Evolutionary conservation across 1,140 invertebrate species (phyloP).

Genomic region (Drosophila sulfurigaster): DNA sequence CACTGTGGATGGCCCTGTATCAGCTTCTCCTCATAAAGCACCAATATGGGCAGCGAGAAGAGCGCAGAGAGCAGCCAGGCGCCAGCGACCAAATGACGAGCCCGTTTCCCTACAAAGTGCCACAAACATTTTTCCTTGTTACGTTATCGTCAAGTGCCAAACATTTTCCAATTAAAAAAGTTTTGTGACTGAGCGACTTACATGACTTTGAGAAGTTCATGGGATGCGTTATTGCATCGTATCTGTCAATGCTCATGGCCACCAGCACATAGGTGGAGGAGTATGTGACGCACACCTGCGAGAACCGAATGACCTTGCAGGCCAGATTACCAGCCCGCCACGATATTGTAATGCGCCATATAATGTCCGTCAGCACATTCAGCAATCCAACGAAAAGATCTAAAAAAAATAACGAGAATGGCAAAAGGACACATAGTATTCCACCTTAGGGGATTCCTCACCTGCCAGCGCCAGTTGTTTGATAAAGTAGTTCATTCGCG

Average conservation of each 20-base stretch:
- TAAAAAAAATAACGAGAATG: slow-evolving; percentile 75
- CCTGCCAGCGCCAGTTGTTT: slow-evolving; percentile 97
- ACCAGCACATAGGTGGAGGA: slow-evolving; percentile 98
- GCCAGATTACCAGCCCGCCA: slow-evolving; percentile 95
- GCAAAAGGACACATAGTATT: not conserved
- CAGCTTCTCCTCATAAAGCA: slow-evolving; percentile 92
- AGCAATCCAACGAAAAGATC: slow-evolving; percentile 95
- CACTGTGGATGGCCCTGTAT: slow-evolving; percentile 93
- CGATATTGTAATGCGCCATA: slow-evolving; percentile 93
- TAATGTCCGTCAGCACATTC: slow-evolving; percentile 94
- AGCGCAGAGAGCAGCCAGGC: slow-evolving; percentile 94
- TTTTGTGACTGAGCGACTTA: slow-evolving; percentile 87
- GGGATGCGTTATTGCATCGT: slow-evolving; percentile 97
- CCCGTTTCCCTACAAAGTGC: slow-evolving; percentile 90
- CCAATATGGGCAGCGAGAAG: slow-evolving; percentile 93
- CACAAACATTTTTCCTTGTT: slow-evolving; percentile 2
- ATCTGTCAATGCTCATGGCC: slow-evolving; percentile 96
- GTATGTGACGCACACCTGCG: slow-evolving; percentile 94
- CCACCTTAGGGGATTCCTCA: slow-evolving; percentile 78
- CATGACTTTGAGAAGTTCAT: slow-evolving; percentile 97
- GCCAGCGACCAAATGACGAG: slow-evolving; percentile 90
- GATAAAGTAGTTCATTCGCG: slow-evolving; percentile 98
- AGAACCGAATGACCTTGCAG: slow-evolving; percentile 94
- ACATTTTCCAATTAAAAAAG: slow-evolving; percentile 75
- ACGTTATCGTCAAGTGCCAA: slow-evolving; percentile 27